These are phyloP conservation scores for Pterobdella sp. DNA, from an alignment of 2,888 invertebrate genomes.

Conservation along the genomic window DNA sequence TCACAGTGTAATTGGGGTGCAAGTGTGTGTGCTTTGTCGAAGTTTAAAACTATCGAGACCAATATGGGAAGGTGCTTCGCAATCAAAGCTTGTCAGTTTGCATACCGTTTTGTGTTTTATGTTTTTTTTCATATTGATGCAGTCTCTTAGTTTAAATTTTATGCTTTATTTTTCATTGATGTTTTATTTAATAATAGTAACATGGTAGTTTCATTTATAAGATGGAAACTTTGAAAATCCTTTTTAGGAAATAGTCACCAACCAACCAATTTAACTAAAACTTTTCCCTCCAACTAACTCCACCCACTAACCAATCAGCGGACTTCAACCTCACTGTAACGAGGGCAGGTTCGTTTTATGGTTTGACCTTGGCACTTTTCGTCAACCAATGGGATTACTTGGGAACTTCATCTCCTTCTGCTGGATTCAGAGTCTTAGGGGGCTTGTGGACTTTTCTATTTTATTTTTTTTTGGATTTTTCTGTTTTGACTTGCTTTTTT, in stretches of 20 bases:
- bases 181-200: too few relatives aligned
- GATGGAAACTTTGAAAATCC: too few relatives aligned
- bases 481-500: neutral
- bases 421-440: conserved; percentile 28
- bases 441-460: too few relatives aligned
- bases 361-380: conserved; percentile 25
- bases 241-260: too few relatives aligned
- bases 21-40: neutral
- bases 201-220: too few relatives aligned
- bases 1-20: conserved; percentile 28
- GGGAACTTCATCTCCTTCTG: conserved; percentile 24
- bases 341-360: conserved; percentile 26
- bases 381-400: conserved; percentile 25
- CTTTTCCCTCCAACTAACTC: neutral
- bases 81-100: conserved; percentile 3
- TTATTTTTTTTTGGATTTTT: neutral
- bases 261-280: neutral
- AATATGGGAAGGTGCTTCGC: conserved; percentile 27
- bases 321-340: conserved; percentile 22
- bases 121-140: too few relatives aligned
- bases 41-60: conserved; percentile 21
- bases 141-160: too few relatives aligned
- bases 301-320: neutral
- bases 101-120: too few relatives aligned
- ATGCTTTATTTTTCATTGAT: too few relatives aligned